phyloP scores from a whole-genome alignment of 2,888 invertebrate genomes.

The Spisula subtruncata region DNA sequence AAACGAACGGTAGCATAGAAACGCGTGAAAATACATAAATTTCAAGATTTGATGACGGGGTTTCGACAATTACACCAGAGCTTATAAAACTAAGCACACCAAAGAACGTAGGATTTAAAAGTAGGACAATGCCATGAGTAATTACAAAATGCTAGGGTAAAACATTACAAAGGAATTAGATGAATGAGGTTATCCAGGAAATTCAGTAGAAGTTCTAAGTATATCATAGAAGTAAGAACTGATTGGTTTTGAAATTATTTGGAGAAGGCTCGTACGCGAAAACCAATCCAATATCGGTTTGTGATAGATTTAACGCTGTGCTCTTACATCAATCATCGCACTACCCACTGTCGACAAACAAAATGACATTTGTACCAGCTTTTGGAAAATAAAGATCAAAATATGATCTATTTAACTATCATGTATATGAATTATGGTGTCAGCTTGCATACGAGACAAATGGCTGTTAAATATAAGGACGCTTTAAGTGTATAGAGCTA shows the following conservation, averaged over 20 bases:
- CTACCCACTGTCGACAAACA: not conserved
- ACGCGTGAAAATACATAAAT: conserved; percentile 8
- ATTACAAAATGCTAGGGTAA: conserved; percentile 16
- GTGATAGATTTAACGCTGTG: not conserved
- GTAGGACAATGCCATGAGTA: not conserved
- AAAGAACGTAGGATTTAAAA: not conserved
- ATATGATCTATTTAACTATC: no score
- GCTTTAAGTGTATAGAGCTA: no score
- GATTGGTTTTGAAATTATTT: not conserved
- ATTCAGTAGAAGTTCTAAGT: not conserved
- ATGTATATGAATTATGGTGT: no score
- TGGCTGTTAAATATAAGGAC: no score
- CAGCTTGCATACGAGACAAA: no score
- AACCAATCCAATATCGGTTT: not conserved
- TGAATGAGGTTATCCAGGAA: not conserved
- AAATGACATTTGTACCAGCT: no score
- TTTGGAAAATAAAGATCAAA: no score
- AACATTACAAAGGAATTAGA: not conserved
- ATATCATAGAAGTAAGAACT: not conserved
- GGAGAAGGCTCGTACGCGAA: not conserved
- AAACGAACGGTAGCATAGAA: not conserved
- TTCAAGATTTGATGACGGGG: not conserved
- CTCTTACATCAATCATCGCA: not conserved
- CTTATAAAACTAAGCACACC: not conserved
- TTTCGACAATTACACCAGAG: not conserved